Evolutionary conservation across 2,797 vertebrate genomes (phyloP).

Genomic region (Dermochelys coriacea): DNA sequence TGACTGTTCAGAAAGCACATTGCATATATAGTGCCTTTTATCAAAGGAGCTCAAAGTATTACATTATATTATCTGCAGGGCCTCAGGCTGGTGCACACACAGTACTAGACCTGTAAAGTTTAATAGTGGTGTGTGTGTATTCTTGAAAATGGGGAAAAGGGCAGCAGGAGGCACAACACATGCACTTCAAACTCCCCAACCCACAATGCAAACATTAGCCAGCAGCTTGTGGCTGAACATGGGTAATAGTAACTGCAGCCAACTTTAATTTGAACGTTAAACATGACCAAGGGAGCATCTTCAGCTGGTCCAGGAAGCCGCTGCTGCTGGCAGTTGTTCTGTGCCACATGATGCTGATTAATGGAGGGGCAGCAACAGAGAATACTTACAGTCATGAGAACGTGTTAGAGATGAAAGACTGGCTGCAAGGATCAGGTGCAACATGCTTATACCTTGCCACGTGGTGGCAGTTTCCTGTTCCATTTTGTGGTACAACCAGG

Average conservation of each 20-base stretch:
- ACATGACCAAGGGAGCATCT: background rate
- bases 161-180: background rate
- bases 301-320: background rate
- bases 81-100: slow-evolving; percentile 71
- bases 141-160: slow-evolving; percentile 7
- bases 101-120: slow-evolving; percentile 67
- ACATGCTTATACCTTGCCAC: background rate
- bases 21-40: slow-evolving; percentile 81
- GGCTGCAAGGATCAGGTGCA: background rate
- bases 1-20: slow-evolving; percentile 79
- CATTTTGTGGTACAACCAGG: background rate
- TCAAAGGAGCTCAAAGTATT: slow-evolving; percentile 77
- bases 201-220: slow-evolving; percentile 28
- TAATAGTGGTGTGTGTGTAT: slow-evolving; percentile 22
- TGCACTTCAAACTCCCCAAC: background rate
- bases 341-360: background rate
- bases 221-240: background rate
- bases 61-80: slow-evolving; percentile 77
- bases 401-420: background rate
- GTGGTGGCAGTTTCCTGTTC: background rate
- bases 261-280: slow-evolving; percentile 22
- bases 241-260: background rate
- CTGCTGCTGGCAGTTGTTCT: background rate
- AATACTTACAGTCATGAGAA: background rate
- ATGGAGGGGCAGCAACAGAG: rapidly evolving